phyloP scores from a whole-genome alignment of 2,797 vertebrate genomes.

The Rhadinocentrus ornatus region DNA sequence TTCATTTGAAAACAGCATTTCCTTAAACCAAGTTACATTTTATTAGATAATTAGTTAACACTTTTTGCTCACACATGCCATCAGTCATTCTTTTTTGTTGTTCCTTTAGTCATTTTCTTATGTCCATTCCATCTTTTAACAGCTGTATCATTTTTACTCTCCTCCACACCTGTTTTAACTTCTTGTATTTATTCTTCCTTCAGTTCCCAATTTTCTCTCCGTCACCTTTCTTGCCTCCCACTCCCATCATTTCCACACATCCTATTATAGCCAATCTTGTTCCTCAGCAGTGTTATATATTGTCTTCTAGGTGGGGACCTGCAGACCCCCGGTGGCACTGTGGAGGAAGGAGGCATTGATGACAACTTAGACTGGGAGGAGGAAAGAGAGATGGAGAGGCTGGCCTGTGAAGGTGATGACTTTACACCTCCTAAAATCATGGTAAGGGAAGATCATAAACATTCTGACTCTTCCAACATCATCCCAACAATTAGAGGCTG shows the following conservation, averaged over 20 bases:
- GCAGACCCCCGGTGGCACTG: constrained; percentile 87
- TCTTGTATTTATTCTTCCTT: constrained; percentile 22
- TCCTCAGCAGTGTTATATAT: constrained; percentile 25
- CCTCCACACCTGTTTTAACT: constrained; percentile 29
- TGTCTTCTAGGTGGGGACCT: constrained; percentile 89
- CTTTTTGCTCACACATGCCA: background rate
- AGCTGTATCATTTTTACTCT: constrained; percentile 35
- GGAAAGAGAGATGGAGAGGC: constrained; percentile 92
- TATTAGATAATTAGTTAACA: too few species aligned
- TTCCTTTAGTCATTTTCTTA: constrained; percentile 44
- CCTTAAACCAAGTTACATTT: too few species aligned
- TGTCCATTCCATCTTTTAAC: constrained; percentile 39
- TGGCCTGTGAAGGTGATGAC: constrained; percentile 91
- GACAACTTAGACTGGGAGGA: constrained; percentile 93
- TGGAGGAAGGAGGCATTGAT: constrained; percentile 87
- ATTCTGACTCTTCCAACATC: background rate
- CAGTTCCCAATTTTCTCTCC: constrained; percentile 7
- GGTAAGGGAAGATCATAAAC: constrained; percentile 74
- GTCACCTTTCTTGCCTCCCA: constrained; percentile 35
- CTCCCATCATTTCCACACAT: constrained; percentile 17
- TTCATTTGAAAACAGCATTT: too few species aligned
- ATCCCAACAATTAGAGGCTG: too few species aligned
- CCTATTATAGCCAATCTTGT: constrained; percentile 27
- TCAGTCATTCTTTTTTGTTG: background rate
- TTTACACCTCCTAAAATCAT: constrained; percentile 98